Conservation (phyloP, 2,797 vertebrate species). For the Sebastes oblongus region DNA sequence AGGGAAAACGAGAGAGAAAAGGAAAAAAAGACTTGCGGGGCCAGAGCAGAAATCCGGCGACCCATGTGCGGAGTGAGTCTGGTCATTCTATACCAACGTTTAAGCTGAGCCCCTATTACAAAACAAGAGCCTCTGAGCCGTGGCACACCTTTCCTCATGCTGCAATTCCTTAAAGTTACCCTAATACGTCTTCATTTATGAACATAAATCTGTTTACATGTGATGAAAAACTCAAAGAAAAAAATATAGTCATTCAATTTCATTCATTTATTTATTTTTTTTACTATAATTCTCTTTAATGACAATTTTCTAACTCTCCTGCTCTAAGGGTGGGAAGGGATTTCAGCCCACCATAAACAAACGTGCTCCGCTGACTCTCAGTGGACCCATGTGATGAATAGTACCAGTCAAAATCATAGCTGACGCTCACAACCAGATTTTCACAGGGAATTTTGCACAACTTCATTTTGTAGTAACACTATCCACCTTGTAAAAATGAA, state of each 20-base stretch:
- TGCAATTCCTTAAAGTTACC: neutral
- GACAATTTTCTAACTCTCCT: slow-evolving; percentile 22
- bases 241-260: neutral
- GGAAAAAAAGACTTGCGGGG: slow-evolving; percentile 33
- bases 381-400: slow-evolving; percentile 71
- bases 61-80: slow-evolving; percentile 46
- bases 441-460: slow-evolving; percentile 78
- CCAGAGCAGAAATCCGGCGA: slow-evolving; percentile 68
- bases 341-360: slow-evolving; percentile 61
- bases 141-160: slow-evolving; percentile 33
- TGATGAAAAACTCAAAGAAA: neutral
- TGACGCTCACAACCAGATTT: slow-evolving; percentile 67
- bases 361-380: slow-evolving; percentile 60
- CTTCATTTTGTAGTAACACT: slow-evolving; percentile 79
- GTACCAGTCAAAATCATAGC: slow-evolving; percentile 67
- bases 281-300: slow-evolving; percentile 4
- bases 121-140: slow-evolving; percentile 20
- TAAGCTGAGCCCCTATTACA: slow-evolving; percentile 11
- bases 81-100: slow-evolving; percentile 9
- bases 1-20: slow-evolving; percentile 57
- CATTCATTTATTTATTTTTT: too few species aligned
- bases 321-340: slow-evolving; percentile 47
- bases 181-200: neutral
- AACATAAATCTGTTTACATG: neutral
- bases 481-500: slow-evolving; percentile 80